A percentile compares a stretch with the other conserved stretches of the same genome.
Evolutionary conservation across 2,888 invertebrate species (phyloP).

Genomic region (Eugnorisma glareosa): DNA sequence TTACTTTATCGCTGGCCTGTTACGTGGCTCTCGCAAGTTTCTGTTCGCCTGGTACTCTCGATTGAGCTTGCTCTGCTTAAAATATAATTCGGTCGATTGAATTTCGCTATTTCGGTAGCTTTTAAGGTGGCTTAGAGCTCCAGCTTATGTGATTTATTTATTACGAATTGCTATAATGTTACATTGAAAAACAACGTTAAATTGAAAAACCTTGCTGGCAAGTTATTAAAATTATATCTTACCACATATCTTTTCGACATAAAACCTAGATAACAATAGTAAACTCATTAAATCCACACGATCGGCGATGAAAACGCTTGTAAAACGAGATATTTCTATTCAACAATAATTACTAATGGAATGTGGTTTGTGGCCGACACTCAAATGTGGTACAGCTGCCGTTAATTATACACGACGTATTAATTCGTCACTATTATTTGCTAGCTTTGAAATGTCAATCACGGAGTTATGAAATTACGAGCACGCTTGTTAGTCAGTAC

Average conservation of each 20-base stretch:
- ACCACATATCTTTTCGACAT: constrained; percentile 3
- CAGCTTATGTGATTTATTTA: neutral
- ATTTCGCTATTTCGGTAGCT: constrained; percentile 49
- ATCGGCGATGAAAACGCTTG: constrained; percentile 44
- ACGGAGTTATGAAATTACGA: constrained; percentile 42
- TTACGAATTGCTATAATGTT: neutral
- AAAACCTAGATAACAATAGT: constrained; percentile 23
- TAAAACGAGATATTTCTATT: constrained; percentile 64
- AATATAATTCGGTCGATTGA: constrained; percentile 61
- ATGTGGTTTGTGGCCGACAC: constrained; percentile 65
- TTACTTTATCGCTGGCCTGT: constrained; percentile 62
- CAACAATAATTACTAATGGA: constrained; percentile 69
- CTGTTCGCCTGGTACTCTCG: constrained; percentile 55
- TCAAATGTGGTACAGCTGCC: constrained; percentile 43
- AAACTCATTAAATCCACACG: constrained; percentile 38
- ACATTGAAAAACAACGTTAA: neutral
- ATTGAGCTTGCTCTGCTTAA: constrained; percentile 42
- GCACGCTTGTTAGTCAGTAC: neutral
- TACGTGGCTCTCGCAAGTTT: constrained; percentile 60
- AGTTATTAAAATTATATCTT: neutral
- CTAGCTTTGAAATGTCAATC: constrained; percentile 57
- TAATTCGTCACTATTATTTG: constrained; percentile 58
- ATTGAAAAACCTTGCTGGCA: neutral
- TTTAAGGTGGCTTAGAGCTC: neutral
- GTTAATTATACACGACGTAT: constrained; percentile 64